Evolutionary conservation across 2,888 invertebrate species (phyloP).

Genomic region (Rhamnusium bicolor): DNA sequence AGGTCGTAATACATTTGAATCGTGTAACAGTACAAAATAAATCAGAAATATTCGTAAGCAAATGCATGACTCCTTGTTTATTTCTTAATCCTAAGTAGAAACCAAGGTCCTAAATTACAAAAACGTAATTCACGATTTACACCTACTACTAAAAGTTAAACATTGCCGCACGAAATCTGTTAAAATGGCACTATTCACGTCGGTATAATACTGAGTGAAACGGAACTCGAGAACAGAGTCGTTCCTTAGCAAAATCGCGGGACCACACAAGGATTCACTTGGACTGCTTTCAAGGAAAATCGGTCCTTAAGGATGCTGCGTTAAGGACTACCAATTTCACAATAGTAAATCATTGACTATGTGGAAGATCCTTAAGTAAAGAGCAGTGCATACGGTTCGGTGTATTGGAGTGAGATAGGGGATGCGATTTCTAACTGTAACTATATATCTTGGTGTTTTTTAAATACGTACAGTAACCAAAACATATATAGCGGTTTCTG

Average conservation of each 20-base stretch:
- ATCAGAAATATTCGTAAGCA: not conserved
- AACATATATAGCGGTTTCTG: slow-evolving; percentile 71
- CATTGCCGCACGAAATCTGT: slow-evolving; percentile 24
- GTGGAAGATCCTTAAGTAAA: slow-evolving; percentile 42
- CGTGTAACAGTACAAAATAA: too few species aligned
- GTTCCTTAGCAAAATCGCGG: slow-evolving; percentile 35
- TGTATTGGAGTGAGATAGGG: slow-evolving; percentile 39
- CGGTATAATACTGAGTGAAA: slow-evolving; percentile 31
- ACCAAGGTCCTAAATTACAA: slow-evolving; percentile 34
- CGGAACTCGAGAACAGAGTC: slow-evolving; percentile 12
- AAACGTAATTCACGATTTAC: slow-evolving; percentile 39
- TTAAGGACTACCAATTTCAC: slow-evolving; percentile 28
- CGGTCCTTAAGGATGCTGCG: slow-evolving; percentile 33
- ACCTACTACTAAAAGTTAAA: slow-evolving; percentile 36
- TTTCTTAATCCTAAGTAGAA: slow-evolving; percentile 6
- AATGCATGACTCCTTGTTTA: not conserved
- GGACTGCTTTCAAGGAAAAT: slow-evolving; percentile 37
- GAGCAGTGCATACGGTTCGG: slow-evolving; percentile 20
- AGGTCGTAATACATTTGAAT: too few species aligned
- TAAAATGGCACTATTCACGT: not conserved
- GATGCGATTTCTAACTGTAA: slow-evolving; percentile 63
- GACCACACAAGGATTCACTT: slow-evolving; percentile 43
- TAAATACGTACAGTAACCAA: slow-evolving; percentile 67
- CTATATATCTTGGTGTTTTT: slow-evolving; percentile 67
- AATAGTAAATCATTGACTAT: slow-evolving; percentile 49